These are phyloP conservation scores for Pomatorhinus ruficollis DNA, from an alignment of 2,113 vertebrate genomes.

Conservation along the genomic window DNA sequence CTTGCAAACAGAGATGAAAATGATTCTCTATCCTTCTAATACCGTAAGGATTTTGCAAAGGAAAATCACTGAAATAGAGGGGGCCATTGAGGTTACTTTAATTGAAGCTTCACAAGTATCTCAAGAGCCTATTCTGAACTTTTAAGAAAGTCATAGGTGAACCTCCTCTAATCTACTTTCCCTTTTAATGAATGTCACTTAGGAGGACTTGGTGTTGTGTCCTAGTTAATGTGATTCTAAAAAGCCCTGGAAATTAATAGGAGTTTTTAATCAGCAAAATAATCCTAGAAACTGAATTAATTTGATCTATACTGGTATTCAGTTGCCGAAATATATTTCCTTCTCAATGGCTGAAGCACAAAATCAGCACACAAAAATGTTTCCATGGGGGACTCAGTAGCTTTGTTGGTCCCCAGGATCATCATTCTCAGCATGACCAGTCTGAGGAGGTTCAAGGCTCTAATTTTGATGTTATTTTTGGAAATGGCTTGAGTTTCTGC, in stretches of 20 bases:
- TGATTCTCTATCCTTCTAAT: neutral
- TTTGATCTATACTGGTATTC: constrained; percentile 4
- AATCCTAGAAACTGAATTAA: neutral
- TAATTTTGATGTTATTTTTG: constrained; percentile 80
- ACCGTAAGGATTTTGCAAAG: neutral
- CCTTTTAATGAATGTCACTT: neutral
- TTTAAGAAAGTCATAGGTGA: neutral
- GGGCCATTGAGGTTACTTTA: neutral
- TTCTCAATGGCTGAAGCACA: constrained; percentile 41
- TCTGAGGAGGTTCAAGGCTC: constrained; percentile 67
- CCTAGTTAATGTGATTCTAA: neutral
- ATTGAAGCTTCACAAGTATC: neutral
- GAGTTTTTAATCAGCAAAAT: neutral
- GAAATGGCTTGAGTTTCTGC: constrained; percentile 74
- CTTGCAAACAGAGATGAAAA: neutral
- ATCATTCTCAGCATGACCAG: constrained; percentile 68
- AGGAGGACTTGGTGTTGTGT: neutral
- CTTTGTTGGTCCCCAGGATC: constrained; percentile 51
- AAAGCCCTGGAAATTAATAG: neutral
- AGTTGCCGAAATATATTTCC: neutral
- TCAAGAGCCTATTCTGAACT: neutral
- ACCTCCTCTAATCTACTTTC: neutral
- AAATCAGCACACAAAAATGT: constrained; percentile 63
- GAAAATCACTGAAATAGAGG: neutral
- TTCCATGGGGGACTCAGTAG: constrained; percentile 49